Conservation (phyloP, 2,888 invertebrate genomes). For the Drosophila mettleri region DNA sequence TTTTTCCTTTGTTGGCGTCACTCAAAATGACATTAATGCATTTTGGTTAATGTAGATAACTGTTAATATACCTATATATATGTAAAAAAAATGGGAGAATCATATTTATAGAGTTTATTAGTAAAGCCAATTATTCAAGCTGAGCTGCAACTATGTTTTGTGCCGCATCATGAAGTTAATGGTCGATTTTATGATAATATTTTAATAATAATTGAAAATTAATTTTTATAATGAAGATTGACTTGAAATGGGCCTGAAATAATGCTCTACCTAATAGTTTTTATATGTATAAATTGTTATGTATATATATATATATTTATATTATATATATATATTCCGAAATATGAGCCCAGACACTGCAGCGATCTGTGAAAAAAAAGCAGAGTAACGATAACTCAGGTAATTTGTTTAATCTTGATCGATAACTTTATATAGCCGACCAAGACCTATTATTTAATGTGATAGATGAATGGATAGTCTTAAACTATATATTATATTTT, state of each 20-base stretch:
- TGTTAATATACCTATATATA: neutral
- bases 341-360: no score
- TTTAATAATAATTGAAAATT: constrained; percentile 5
- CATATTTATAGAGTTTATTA: constrained; percentile 7
- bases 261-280: no score
- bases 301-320: no score
- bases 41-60: neutral
- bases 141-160: constrained; percentile 5
- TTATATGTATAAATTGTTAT: no score
- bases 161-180: neutral
- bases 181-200: neutral
- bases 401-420: no score
- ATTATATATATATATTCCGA: no score
- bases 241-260: neutral
- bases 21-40: constrained; percentile 9
- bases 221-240: constrained; percentile 1
- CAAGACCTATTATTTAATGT: no score
- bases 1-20: constrained; percentile 1
- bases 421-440: no score
- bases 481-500: no score
- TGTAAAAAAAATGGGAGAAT: neutral
- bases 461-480: no score
- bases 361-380: no score
- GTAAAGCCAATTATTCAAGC: constrained; percentile 12
- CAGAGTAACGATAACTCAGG: no score